Evolutionary conservation across 1,140 invertebrate genomes (phyloP).

Genomic region (Drosophila watanabei): DNA sequence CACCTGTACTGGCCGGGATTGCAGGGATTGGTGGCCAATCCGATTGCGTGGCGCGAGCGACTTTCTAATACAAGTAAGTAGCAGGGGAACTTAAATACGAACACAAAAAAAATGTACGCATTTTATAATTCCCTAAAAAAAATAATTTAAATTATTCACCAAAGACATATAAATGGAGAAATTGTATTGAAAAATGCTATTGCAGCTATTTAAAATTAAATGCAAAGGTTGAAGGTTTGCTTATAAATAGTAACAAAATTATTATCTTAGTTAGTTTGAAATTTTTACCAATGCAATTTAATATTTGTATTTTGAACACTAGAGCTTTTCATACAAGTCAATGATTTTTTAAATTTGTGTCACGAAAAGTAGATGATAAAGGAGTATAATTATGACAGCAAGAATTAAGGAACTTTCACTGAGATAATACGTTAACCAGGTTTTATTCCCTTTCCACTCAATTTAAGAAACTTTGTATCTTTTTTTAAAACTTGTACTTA

Average conservation of each 20-base stretch:
- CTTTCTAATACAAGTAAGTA: constrained; percentile 94
- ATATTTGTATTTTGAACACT: no score
- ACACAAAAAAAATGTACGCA: neutral
- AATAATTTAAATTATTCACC: no score
- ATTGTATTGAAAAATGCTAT: neutral
- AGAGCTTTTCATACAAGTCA: no score
- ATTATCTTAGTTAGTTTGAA: no score
- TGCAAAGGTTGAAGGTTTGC: neutral
- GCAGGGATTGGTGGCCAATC: constrained; percentile 95
- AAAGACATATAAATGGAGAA: neutral
- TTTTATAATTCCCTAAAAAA: no score
- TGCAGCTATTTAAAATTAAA: neutral
- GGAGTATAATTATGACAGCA: no score
- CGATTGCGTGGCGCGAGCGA: constrained; percentile 94
- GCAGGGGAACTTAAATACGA: neutral
- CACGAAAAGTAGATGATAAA: no score
- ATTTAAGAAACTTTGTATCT: neutral
- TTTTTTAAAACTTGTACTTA: neutral
- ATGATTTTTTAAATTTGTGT: no score
- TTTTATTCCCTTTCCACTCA: neutral
- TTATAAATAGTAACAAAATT: neutral
- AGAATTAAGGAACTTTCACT: neutral
- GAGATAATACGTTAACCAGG: no score
- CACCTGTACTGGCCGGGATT: constrained; percentile 96
- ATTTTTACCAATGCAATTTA: no score